phyloP scores from a whole-genome alignment of 1,140 invertebrate species.

The Dryas iulia region DNA sequence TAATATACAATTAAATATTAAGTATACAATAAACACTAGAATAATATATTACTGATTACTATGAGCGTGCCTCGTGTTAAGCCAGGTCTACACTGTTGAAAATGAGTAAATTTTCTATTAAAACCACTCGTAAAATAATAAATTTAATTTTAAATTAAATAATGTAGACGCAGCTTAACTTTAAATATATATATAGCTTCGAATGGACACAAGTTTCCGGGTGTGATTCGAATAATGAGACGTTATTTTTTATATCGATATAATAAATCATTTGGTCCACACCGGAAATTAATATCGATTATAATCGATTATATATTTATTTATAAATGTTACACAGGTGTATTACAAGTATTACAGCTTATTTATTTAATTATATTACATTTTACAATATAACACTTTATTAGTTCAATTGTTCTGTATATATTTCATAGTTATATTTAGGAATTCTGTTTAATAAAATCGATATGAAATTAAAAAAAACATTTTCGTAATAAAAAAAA shows the following conservation, averaged over 20 bases:
- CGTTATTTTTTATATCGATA: constrained; percentile 23
- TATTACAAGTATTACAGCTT: not conserved
- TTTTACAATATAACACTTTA: not conserved
- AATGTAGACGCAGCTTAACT: constrained; percentile 11
- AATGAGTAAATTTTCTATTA: not conserved
- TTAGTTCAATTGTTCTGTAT: not conserved
- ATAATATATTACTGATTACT: not conserved
- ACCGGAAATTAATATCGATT: constrained; percentile 29
- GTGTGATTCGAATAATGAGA: constrained; percentile 16
- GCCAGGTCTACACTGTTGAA: not conserved
- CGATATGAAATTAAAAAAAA: too few species aligned
- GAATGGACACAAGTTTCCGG: constrained; percentile 17
- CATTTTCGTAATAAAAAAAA: too few species aligned
- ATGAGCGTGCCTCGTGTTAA: not conserved
- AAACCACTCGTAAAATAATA: not conserved
- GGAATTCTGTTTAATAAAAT: not conserved
- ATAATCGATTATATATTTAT: not conserved
- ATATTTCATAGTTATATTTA: not conserved
- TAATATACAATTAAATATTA: constrained; percentile 5
- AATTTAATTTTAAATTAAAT: not conserved
- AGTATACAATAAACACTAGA: not conserved
- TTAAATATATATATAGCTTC: not conserved
- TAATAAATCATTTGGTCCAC: constrained; percentile 35
- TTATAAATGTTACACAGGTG: constrained; percentile 4
- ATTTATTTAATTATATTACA: not conserved